Percentiles rank a stretch among this genome's conserved stretches.
phyloP scores from a whole-genome alignment of 2,888 invertebrate species.

The Ophion costatus region DNA sequence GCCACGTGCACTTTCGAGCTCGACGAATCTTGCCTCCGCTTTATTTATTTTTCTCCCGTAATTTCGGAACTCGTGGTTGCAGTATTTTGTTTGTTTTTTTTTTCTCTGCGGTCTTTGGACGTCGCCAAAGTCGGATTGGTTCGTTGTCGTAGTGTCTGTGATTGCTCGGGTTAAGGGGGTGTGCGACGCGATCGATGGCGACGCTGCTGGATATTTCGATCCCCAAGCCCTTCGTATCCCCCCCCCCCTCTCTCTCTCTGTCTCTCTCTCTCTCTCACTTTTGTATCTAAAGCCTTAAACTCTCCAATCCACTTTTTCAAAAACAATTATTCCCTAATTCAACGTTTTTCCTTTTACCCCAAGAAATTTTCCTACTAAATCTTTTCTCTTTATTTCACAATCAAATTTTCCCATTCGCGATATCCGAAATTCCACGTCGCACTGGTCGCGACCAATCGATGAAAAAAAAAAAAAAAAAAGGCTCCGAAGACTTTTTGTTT shows the following conservation, averaged over 20 bases:
- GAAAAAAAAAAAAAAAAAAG: conserved; percentile 17
- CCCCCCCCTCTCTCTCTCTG: not conserved
- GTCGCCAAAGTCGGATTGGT: not conserved
- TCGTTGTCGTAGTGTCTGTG: conserved; percentile 6
- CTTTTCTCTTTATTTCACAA: conserved; percentile 25
- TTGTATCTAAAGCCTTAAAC: conserved; percentile 63
- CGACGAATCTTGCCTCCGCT: conserved; percentile 6
- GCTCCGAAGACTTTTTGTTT: not conserved
- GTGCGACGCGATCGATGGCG: conserved; percentile 55
- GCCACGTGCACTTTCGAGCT: conserved; percentile 15
- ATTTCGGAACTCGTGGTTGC: not conserved
- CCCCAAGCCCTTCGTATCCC: conserved; percentile 38
- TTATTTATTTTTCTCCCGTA: not conserved
- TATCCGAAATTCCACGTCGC: conserved; percentile 56
- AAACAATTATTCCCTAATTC: conserved; percentile 61
- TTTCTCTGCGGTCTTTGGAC: conserved; percentile 6
- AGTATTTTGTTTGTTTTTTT: not conserved
- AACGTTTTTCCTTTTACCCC: conserved; percentile 38
- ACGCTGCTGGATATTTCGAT: conserved; percentile 47
- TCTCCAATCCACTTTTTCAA: conserved; percentile 59
- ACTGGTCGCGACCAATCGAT: conserved; percentile 16
- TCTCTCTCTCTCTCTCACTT: conserved; percentile 33
- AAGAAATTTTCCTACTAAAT: conserved; percentile 60
- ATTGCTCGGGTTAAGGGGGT: conserved; percentile 6
- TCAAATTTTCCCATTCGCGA: conserved; percentile 38